Conservation (phyloP, 2,113 vertebrate genomes). For the Tyto alba region DNA sequence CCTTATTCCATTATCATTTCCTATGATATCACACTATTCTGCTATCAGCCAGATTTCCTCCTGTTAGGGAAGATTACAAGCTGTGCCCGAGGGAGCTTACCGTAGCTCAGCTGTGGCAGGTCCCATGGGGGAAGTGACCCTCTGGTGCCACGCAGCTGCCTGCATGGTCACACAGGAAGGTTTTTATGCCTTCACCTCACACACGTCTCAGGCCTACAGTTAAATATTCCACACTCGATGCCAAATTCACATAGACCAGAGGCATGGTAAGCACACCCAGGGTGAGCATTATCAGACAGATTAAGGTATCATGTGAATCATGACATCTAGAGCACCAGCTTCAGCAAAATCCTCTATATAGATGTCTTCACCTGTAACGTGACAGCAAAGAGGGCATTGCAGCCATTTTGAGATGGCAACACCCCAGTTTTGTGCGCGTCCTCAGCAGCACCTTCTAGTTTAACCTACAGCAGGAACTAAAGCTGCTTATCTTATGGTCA, state of each 20-base stretch:
- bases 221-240: background rate
- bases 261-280: background rate
- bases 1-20: background rate
- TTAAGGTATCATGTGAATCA: background rate
- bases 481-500: background rate
- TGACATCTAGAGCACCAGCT: background rate
- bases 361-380: background rate
- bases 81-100: slow-evolving; percentile 41
- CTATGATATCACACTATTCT: background rate
- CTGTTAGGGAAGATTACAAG: background rate
- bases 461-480: background rate
- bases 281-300: background rate
- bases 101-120: slow-evolving; percentile 46
- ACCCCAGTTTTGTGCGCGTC: background rate
- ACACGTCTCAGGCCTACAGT: background rate
- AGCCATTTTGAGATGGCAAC: background rate
- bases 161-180: slow-evolving; percentile 3
- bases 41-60: background rate
- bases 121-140: slow-evolving; percentile 50
- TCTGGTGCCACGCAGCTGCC: slow-evolving; percentile 25
- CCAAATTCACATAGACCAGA: background rate
- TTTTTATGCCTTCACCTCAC: slow-evolving; percentile 21
- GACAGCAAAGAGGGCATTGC: background rate
- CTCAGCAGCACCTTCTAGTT: background rate
- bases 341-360: background rate